A percentile compares a stretch with the other conserved stretches of the same genome.
Evolutionary conservation across 2,888 invertebrate species (phyloP).

Genomic region (Parthenolecanium corni): DNA sequence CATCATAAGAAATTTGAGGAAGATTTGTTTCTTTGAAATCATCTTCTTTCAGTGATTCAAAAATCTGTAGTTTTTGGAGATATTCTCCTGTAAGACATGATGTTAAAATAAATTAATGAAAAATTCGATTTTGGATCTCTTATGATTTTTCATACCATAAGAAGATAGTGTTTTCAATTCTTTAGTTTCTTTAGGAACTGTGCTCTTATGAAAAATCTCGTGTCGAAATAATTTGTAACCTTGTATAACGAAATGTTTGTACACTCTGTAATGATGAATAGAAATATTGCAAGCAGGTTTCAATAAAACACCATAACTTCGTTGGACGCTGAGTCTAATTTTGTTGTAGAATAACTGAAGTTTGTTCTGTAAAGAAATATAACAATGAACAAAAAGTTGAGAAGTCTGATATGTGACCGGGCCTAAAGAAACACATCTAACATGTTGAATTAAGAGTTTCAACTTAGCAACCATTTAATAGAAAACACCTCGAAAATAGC

Average conservation of each 20-base stretch:
- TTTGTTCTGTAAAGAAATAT: not conserved
- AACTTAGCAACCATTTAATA: too few relatives aligned
- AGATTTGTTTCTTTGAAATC: not conserved
- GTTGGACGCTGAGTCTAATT: not conserved
- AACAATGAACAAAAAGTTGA: not conserved
- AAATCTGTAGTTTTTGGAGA: not conserved
- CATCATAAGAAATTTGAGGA: not conserved
- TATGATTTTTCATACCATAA: not conserved
- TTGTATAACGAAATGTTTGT: not conserved
- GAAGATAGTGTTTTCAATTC: not conserved
- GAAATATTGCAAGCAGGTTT: not conserved
- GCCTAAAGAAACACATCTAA: too few relatives aligned
- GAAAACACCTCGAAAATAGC: too few relatives aligned
- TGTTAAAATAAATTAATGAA: not conserved
- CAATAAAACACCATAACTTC: not conserved
- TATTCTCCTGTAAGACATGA: not conserved
- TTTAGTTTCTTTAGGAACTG: too few relatives aligned
- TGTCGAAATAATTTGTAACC: conserved; percentile 4
- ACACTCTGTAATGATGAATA: not conserved
- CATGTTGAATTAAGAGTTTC: too few relatives aligned
- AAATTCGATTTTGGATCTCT: too few relatives aligned
- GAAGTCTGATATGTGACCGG: too few relatives aligned
- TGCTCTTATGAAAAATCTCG: not conserved
- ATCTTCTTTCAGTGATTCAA: not conserved
- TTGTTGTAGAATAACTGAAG: not conserved